Conservation (phyloP, 2,797 vertebrate genomes). For the Xiphophorus birchmanni region DNA sequence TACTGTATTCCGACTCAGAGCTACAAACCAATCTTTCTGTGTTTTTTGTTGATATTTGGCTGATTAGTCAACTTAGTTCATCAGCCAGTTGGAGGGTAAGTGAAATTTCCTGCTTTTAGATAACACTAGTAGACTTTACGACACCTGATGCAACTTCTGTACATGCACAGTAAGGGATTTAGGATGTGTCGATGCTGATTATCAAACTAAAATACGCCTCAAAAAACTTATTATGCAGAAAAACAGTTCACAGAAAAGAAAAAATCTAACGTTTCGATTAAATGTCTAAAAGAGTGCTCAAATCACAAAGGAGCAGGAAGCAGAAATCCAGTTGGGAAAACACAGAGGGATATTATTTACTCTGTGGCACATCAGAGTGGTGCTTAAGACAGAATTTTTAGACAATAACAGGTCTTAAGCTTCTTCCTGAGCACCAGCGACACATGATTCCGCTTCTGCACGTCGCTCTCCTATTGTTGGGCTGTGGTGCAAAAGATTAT, state of each 20-base stretch:
- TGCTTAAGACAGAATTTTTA: slow-evolving; percentile 62
- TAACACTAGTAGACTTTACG: not conserved
- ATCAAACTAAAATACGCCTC: not conserved
- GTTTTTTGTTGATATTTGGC: slow-evolving; percentile 29
- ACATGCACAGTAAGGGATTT: slow-evolving; percentile 38
- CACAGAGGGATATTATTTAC: slow-evolving; percentile 51
- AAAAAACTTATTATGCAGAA: not conserved
- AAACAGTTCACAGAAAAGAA: not conserved
- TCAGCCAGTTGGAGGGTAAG: slow-evolving; percentile 20
- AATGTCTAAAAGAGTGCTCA: slow-evolving; percentile 29
- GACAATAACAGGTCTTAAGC: slow-evolving; percentile 73
- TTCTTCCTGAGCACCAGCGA: slow-evolving; percentile 48
- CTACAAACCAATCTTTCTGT: slow-evolving; percentile 28
- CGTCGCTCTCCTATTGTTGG: slow-evolving; percentile 23
- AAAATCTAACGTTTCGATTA: not conserved
- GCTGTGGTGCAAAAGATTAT: slow-evolving; percentile 40
- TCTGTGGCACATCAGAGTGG: slow-evolving; percentile 59
- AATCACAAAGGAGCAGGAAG: slow-evolving; percentile 61
- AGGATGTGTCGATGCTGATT: slow-evolving; percentile 5
- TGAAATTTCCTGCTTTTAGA: slow-evolving; percentile 21
- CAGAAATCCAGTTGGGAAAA: slow-evolving; percentile 39
- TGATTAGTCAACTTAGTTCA: slow-evolving; percentile 21
- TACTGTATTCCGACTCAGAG: slow-evolving; percentile 36
- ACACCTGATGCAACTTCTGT: slow-evolving; percentile 9
- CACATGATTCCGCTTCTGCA: slow-evolving; percentile 56